These are phyloP conservation scores for Oryzias dopingdopingensis DNA, from an alignment of 2,797 vertebrate genomes.

Conservation along the genomic window DNA sequence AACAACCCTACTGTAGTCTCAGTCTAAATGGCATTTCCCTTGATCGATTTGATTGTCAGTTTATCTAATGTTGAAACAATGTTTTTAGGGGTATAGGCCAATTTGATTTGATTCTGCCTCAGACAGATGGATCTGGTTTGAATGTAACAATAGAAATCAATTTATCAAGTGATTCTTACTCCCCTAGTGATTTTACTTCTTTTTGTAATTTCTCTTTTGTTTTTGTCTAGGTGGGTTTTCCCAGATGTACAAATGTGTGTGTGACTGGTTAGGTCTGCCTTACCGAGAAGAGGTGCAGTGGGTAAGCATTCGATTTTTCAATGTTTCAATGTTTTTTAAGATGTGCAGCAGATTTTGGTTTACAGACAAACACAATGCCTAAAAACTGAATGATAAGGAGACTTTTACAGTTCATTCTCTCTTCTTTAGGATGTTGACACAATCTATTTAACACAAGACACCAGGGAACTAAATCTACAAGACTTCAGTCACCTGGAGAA, in stretches of 20 bases:
- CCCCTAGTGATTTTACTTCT: not conserved
- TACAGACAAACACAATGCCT: constrained; percentile 13
- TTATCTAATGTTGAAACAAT: too few relatives aligned
- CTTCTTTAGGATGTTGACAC: constrained; percentile 90
- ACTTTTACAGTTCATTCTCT: constrained; percentile 8
- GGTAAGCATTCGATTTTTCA: constrained; percentile 77
- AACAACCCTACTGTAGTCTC: too few relatives aligned
- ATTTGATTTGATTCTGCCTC: too few relatives aligned
- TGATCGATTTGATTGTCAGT: too few relatives aligned
- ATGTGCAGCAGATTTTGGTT: constrained; percentile 4
- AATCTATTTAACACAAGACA: constrained; percentile 97
- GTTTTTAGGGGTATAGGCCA: too few relatives aligned
- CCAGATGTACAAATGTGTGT: constrained; percentile 95
- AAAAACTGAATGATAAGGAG: constrained; percentile 1
- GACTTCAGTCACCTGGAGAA: constrained; percentile 98
- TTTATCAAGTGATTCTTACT: not conserved
- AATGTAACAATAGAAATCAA: too few relatives aligned
- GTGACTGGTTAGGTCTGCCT: constrained; percentile 93
- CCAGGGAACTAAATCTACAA: constrained; percentile 91
- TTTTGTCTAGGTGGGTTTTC: constrained; percentile 89
- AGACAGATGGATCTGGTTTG: too few relatives aligned
- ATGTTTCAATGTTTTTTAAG: constrained; percentile 5
- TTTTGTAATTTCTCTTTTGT: constrained; percentile 3
- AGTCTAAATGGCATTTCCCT: too few relatives aligned
- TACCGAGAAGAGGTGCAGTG: constrained; percentile 97